Conservation (phyloP, 1,140 invertebrate species). For the Euura lappo region DNA sequence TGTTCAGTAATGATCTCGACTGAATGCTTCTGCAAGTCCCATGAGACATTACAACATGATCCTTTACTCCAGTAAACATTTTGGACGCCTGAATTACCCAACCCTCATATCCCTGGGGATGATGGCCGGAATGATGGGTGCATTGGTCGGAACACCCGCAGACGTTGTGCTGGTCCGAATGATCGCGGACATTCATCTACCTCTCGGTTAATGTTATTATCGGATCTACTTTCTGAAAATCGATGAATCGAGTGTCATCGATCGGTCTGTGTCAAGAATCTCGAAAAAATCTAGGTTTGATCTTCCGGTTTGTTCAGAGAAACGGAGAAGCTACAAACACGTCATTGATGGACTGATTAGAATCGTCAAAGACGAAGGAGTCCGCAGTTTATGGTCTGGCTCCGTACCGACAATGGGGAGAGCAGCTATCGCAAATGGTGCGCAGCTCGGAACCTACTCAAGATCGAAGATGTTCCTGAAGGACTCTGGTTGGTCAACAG, state of each 20-base stretch:
- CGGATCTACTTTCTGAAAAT: background rate
- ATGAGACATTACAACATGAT: background rate
- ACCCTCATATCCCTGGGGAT: conserved; percentile 32
- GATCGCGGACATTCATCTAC: conserved; percentile 74
- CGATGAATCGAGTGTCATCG: background rate
- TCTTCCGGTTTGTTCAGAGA: conserved; percentile 23
- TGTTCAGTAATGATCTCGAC: background rate
- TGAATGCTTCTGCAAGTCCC: conserved; percentile 1
- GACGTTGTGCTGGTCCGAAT: conserved; percentile 69
- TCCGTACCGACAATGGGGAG: conserved; percentile 55
- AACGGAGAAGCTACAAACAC: conserved; percentile 72
- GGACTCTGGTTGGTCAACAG: conserved; percentile 48
- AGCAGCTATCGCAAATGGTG: conserved; percentile 75
- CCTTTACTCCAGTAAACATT: conserved; percentile 20
- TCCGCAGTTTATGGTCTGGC: conserved; percentile 72
- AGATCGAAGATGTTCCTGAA: conserved; percentile 70
- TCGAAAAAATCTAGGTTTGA: background rate
- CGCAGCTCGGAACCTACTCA: conserved; percentile 77
- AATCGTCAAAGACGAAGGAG: conserved; percentile 71
- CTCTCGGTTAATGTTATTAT: conserved; percentile 48
- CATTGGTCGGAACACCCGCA: conserved; percentile 32
- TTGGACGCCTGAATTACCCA: conserved; percentile 29
- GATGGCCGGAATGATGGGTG: conserved; percentile 27
- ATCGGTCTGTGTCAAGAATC: background rate
- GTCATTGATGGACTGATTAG: conserved; percentile 70